Evolutionary conservation across 2,797 vertebrate genomes (phyloP).

Genomic region (Sylvilagus floridanus): DNA sequence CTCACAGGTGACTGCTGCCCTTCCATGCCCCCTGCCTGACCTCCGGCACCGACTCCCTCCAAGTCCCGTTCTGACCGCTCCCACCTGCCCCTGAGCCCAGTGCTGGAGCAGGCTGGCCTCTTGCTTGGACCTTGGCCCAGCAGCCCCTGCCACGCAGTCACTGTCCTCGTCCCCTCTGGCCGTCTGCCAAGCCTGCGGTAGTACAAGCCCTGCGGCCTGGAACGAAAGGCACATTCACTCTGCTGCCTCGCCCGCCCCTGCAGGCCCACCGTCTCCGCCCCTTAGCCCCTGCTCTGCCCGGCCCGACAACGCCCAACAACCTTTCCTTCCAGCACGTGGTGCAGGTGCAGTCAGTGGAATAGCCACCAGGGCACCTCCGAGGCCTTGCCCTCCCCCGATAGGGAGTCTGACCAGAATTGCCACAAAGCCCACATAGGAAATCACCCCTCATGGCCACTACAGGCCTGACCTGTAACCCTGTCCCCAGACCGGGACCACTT

Average conservation of each 20-base stretch:
- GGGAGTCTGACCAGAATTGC: background rate
- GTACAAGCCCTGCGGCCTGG: background rate
- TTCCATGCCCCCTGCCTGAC: background rate
- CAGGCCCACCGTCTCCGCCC: background rate
- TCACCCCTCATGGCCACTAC: background rate
- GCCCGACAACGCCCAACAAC: background rate
- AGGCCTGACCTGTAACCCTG: background rate
- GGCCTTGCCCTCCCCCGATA: background rate
- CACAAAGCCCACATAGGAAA: background rate
- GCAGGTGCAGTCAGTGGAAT: background rate
- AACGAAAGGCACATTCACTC: background rate
- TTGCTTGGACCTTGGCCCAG: too few species aligned
- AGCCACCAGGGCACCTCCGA: background rate
- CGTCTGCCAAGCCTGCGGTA: background rate
- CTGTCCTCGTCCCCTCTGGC: accelerated
- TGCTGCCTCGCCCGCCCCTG: background rate
- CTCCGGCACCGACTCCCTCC: background rate
- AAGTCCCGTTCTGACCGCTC: background rate
- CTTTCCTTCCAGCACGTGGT: background rate
- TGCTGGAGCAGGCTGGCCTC: background rate
- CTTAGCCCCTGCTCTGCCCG: background rate
- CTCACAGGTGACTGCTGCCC: background rate
- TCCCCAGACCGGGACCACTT: conserved; percentile 97
- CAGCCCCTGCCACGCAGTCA: background rate
- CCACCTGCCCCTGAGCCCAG: background rate